Percentiles rank a stretch among this genome's conserved stretches.
Evolutionary conservation across 2,113 vertebrate genomes (phyloP).

Genomic region (Platanista minor): DNA sequence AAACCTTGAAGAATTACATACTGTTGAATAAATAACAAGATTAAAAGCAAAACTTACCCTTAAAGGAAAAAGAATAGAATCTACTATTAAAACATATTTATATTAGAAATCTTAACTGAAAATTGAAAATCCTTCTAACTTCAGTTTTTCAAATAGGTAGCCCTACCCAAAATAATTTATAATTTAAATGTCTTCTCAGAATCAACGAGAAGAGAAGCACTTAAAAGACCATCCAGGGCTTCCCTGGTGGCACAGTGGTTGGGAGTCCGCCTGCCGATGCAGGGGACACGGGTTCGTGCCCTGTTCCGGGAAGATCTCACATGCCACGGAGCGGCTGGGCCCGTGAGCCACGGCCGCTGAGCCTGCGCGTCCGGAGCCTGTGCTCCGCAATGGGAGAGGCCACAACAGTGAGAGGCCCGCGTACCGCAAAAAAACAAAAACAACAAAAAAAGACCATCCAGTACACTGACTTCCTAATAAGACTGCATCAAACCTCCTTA

Average conservation of each 20-base stretch:
- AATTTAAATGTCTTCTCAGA: background rate
- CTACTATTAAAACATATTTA: slow-evolving; percentile 18
- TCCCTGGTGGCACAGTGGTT: too few relatives aligned
- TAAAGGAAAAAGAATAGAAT: background rate
- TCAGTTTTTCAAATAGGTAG: background rate
- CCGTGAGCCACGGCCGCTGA: too few relatives aligned
- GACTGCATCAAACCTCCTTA: background rate
- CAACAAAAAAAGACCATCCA: background rate
- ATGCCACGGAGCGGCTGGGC: too few relatives aligned
- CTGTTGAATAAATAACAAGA: background rate
- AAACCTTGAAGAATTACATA: background rate
- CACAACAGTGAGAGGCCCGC: too few relatives aligned
- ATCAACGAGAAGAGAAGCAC: background rate
- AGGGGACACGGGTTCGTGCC: too few relatives aligned
- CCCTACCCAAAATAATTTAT: background rate
- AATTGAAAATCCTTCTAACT: background rate
- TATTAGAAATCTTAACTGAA: background rate
- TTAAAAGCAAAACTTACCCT: background rate
- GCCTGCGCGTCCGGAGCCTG: too few relatives aligned
- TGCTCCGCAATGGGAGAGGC: too few relatives aligned
- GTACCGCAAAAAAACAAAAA: too few relatives aligned
- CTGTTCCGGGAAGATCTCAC: too few relatives aligned
- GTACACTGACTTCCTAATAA: background rate
- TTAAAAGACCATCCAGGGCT: background rate
- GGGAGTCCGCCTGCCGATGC: too few relatives aligned